Percentiles rank a stretch among this genome's conserved stretches.
Evolutionary conservation across 1,140 invertebrate species (phyloP).

Genomic region (Stegodyphus dumicola): DNA sequence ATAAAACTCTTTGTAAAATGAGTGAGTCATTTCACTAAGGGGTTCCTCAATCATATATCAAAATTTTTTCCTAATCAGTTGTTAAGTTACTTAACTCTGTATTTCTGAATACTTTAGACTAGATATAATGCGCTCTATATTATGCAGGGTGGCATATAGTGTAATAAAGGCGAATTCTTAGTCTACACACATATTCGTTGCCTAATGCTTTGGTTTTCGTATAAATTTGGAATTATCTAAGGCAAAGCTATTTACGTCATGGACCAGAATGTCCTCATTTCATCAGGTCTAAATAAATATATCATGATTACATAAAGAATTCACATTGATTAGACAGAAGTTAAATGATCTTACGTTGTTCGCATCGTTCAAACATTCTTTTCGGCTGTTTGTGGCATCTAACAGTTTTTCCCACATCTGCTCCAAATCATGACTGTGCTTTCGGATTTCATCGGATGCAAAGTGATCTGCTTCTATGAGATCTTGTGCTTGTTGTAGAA

Average conservation of each 20-base stretch:
- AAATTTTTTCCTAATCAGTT: no score
- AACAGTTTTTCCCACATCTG: conserved; percentile 85
- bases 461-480: conserved; percentile 89
- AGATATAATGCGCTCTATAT: no score
- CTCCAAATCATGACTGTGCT: conserved; percentile 84
- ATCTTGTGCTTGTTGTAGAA: conserved; percentile 84
- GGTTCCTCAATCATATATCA: no score
- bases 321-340: neutral
- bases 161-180: no score
- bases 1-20: no score
- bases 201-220: neutral
- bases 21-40: no score
- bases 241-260: neutral
- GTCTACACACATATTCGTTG: no score
- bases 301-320: no score
- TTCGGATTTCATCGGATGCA: conserved; percentile 85
- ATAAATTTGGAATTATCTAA: neutral
- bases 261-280: neutral
- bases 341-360: conserved; percentile 72
- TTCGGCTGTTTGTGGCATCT: conserved; percentile 80
- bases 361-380: conserved; percentile 89
- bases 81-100: no score
- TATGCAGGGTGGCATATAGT: no score
- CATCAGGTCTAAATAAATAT: no score
- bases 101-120: no score